Base-by-base conservation (phyloP, 2,888 invertebrate species). In the Julus scandinavius region DNA sequence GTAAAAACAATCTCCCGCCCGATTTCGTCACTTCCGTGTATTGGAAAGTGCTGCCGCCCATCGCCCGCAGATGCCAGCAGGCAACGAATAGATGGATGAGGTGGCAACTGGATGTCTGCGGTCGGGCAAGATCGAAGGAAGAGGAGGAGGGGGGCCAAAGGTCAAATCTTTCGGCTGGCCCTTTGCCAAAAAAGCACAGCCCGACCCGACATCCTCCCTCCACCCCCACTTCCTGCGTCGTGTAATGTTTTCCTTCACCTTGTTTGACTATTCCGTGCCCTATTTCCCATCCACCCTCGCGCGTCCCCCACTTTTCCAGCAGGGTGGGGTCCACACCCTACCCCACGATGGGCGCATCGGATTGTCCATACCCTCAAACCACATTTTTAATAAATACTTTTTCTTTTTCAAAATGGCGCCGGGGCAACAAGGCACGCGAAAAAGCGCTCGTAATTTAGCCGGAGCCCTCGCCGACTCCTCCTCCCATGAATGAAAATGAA, bases 401-500 rank as follows among this genome's bases (percentile, higher is more conserved):
- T 54, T 54, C n/a, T 63, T 63, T 63, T 54, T 54, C 54, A 63
- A 63, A 63, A 63, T 63, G 63, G 63, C 63, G 63, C 63, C 63
- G n/a, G 4, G n/a, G 20, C 1, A n/a, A 5, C 17, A n/a, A 17
- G 58, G 15, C 0, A 11, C 17, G 58, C 58, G 11, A 58, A 15
- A 17, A 17, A 17, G 54, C 9, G 13, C 54, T 54, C 54, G 54
- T 54, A 11, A 54, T 54, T 54, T 54, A 15, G 3, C 54, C 15
- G 11, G 54, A 63, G 63, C 63, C 63, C 63, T 7, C 4, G n/a
- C n/a, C 6, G n/a, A n/a, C 17, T 17, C 63, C 63, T n/a, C n/a
- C 63, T n/a, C 63, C 63, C 63, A 63, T 63, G 63, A 63, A 63
- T 63, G 63, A 63, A 63, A n/a, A 63, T 63, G n/a, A 63, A 63